Percentiles rank a stretch among this genome's conserved stretches.
Evolutionary conservation across 2,113 vertebrate genomes (phyloP).

Genomic region (Fulica atra): DNA sequence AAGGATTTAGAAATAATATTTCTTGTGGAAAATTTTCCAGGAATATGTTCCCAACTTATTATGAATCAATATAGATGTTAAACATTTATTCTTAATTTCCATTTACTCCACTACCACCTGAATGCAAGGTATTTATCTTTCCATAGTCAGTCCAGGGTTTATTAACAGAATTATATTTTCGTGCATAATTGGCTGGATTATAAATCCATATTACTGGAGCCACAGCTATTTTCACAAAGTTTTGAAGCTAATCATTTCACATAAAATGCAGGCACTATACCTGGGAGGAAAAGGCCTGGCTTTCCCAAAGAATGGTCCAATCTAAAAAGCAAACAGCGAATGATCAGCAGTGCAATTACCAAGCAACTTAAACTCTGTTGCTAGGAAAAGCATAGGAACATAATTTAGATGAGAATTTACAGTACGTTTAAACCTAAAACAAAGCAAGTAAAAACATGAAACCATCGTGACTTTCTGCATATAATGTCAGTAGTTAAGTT

Average conservation of each 20-base stretch:
- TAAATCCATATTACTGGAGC: neutral
- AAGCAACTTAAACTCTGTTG: neutral
- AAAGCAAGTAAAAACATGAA: neutral
- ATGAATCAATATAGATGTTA: neutral
- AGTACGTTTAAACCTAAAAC: neutral
- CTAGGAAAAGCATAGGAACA: neutral
- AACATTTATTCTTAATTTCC: neutral
- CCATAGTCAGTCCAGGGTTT: neutral
- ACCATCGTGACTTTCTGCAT: neutral
- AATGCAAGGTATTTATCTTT: neutral
- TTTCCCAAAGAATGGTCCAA: slow-evolving; percentile 82
- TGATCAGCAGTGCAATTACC: neutral
- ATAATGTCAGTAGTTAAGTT: neutral
- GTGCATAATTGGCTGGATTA: neutral
- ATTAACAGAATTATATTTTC: neutral
- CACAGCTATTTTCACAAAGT: neutral
- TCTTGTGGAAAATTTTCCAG: neutral
- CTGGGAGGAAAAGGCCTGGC: slow-evolving; percentile 80
- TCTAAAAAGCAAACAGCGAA: slow-evolving; percentile 59
- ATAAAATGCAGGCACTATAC: slow-evolving; percentile 53
- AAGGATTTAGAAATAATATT: neutral
- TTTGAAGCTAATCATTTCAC: neutral
- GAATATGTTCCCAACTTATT: neutral
- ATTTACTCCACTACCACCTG: neutral
- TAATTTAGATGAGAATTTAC: slow-evolving; percentile 15